These are phyloP conservation scores for Agrotis ipsilon DNA, from an alignment of 2,888 invertebrate genomes.

Conservation along the genomic window DNA sequence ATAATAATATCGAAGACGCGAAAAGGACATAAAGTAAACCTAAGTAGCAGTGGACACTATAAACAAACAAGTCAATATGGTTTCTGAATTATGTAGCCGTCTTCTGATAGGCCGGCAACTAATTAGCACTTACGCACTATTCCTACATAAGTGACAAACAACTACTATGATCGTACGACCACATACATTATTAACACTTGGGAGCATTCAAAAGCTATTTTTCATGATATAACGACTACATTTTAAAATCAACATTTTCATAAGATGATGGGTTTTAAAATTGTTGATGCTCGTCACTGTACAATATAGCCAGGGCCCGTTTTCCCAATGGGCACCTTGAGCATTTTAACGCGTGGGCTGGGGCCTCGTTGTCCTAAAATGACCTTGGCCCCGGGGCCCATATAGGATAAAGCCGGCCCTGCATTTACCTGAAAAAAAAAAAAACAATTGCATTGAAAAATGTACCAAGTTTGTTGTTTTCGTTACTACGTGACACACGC, in stretches of 20 bases:
- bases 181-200: not conserved
- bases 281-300: not conserved
- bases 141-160: conserved; percentile 5
- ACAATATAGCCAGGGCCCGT: no score
- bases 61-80: conserved; percentile 5
- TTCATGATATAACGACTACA: not conserved
- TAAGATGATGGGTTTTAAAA: not conserved
- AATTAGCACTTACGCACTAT: conserved; percentile 55
- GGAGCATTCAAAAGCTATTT: not conserved
- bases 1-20: conserved; percentile 3
- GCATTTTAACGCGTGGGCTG: no score
- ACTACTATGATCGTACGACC: not conserved
- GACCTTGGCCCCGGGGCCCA: no score
- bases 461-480: no score
- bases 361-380: no score
- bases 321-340: no score
- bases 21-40: conserved; percentile 3
- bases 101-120: conserved; percentile 1
- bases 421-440: no score
- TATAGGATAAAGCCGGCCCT: no score
- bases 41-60: not conserved
- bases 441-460: no score
- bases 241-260: not conserved
- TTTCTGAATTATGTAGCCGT: conserved; percentile 3
- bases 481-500: conserved; percentile 25